These are phyloP conservation scores for Salpingus planirostris DNA, from an alignment of 2,888 invertebrate species.

Conservation along the genomic window DNA sequence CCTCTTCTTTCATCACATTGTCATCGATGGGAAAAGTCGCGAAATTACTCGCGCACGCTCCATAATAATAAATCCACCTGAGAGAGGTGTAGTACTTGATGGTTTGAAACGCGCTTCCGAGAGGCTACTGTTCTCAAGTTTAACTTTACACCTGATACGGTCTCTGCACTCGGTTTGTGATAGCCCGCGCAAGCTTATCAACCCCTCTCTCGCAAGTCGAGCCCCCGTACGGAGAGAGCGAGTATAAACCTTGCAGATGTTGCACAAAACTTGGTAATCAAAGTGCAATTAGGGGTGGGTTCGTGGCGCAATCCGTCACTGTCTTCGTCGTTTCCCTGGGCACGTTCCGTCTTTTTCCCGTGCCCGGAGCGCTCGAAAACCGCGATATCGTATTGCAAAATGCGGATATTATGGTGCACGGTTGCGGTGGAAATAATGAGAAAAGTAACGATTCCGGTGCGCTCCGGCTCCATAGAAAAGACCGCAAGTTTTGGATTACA, in stretches of 20 bases:
- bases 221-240: too few relatives aligned
- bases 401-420: slow-evolving; percentile 13
- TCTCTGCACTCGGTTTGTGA: too few relatives aligned
- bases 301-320: neutral
- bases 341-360: neutral
- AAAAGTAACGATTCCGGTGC: slow-evolving; percentile 13
- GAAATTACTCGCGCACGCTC: too few relatives aligned
- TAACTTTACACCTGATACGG: slow-evolving; percentile 19
- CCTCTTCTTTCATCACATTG: too few relatives aligned
- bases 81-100: too few relatives aligned
- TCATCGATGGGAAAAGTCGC: too few relatives aligned
- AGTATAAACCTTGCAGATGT: slow-evolving; percentile 18
- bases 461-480: too few relatives aligned
- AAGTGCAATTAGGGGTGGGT: slow-evolving; percentile 6
- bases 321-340: too few relatives aligned
- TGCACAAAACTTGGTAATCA: slow-evolving; percentile 14
- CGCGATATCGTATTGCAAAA: slow-evolving; percentile 14
- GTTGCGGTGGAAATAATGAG: slow-evolving; percentile 9
- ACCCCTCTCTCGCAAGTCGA: slow-evolving; percentile 21
- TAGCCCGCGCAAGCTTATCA: slow-evolving; percentile 28
- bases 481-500: slow-evolving; percentile 18
- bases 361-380: slow-evolving; percentile 1
- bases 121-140: slow-evolving; percentile 17
- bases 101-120: too few relatives aligned
- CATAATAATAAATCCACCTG: too few relatives aligned